Conservation (phyloP, 2,888 invertebrate genomes). For the Yponomeuta evonymella region DNA sequence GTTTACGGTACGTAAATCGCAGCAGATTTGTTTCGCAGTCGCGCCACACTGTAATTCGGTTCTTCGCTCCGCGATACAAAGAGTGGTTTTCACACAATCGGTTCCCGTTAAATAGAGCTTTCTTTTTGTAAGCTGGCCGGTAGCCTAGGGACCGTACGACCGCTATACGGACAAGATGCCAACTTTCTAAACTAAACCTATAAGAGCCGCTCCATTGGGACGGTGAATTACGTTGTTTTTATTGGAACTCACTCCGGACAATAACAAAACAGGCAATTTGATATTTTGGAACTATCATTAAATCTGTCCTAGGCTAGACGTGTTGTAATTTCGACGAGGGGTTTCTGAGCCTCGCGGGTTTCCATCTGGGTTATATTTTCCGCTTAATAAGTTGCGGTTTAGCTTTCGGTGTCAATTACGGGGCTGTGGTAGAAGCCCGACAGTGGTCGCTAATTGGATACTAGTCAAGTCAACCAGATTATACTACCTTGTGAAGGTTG, state of each 20-base stretch:
- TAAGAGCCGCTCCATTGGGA: slow-evolving; percentile 53
- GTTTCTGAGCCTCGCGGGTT: slow-evolving; percentile 41
- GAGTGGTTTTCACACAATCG: slow-evolving; percentile 61
- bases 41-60: slow-evolving; percentile 59
- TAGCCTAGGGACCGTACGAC: slow-evolving; percentile 63
- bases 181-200: slow-evolving; percentile 73
- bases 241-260: slow-evolving; percentile 52
- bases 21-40: slow-evolving; percentile 68
- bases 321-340: slow-evolving; percentile 29
- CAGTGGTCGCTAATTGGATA: slow-evolving; percentile 67
- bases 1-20: slow-evolving; percentile 74
- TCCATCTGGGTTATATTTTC: slow-evolving; percentile 43
- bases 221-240: slow-evolving; percentile 67
- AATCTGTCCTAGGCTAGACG: slow-evolving; percentile 7
- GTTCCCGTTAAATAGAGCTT: slow-evolving; percentile 61
- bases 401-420: slow-evolving; percentile 67
- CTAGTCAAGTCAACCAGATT: slow-evolving; percentile 60
- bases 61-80: slow-evolving; percentile 56
- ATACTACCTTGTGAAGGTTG: slow-evolving; percentile 59
- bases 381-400: slow-evolving; percentile 55
- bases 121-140: slow-evolving; percentile 58
- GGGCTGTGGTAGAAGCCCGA: slow-evolving; percentile 64
- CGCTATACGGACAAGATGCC: slow-evolving; percentile 70
- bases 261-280: slow-evolving; percentile 44
- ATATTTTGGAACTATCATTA: background rate